phyloP scores from a whole-genome alignment of 1,140 invertebrate species.

The Octopus bimaculoides region DNA sequence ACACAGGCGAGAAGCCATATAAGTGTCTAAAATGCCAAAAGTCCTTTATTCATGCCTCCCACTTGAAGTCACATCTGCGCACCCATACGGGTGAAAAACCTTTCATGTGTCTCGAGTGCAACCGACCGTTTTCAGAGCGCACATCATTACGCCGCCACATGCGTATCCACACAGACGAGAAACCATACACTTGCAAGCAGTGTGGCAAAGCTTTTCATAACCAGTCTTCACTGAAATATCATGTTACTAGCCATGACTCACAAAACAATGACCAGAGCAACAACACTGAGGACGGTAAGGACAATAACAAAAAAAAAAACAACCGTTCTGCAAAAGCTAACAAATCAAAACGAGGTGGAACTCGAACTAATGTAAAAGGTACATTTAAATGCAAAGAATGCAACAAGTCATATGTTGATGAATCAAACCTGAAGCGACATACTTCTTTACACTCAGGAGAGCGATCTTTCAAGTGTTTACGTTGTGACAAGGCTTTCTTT shows the following conservation, averaged over 20 bases:
- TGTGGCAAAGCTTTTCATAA: constrained; percentile 19
- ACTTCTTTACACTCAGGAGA: constrained; percentile 24
- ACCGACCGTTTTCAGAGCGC: constrained; percentile 47
- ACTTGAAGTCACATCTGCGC: constrained; percentile 69
- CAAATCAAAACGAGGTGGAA: not conserved
- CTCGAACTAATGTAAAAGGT: not conserved
- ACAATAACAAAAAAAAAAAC: not conserved
- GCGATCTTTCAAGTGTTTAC: constrained; percentile 71
- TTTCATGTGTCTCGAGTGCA: constrained; percentile 79
- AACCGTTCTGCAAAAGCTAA: not conserved
- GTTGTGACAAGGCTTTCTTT: constrained; percentile 81
- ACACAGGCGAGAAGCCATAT: constrained; percentile 36
- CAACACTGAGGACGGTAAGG: not conserved
- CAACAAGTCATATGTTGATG: constrained; percentile 67
- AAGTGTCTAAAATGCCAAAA: constrained; percentile 34
- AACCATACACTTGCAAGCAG: constrained; percentile 15
- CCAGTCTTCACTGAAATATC: constrained; percentile 16
- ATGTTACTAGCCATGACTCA: constrained; percentile 18
- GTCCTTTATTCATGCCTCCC: constrained; percentile 21
- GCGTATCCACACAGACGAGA: constrained; percentile 16
- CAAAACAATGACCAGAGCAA: not conserved
- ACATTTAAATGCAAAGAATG: constrained; percentile 57
- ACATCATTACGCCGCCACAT: constrained; percentile 23
- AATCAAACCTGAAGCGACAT: constrained; percentile 23
- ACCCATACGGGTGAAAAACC: constrained; percentile 85